phyloP scores from a whole-genome alignment of 1,140 invertebrate species.

The Venturia canescens region DNA sequence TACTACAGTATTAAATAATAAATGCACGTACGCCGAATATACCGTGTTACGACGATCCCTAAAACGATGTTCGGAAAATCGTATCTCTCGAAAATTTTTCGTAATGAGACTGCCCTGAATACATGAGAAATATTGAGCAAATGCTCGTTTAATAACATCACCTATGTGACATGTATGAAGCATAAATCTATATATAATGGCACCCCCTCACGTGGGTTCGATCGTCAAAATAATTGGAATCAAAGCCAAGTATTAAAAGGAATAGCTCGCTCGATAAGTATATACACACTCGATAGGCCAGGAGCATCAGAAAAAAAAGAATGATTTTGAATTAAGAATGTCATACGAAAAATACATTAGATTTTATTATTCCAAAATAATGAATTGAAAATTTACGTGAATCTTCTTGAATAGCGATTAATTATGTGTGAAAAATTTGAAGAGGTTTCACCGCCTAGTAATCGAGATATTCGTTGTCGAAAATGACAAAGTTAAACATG shows the following conservation, averaged over 20 bases:
- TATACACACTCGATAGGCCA: neutral
- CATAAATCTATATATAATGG: neutral
- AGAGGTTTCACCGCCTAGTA: too few species aligned
- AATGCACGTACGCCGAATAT: conserved; percentile 20
- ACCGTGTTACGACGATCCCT: neutral
- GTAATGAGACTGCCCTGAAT: neutral
- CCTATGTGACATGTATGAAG: neutral
- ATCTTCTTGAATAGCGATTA: too few species aligned
- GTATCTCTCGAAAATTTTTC: neutral
- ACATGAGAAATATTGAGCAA: conserved; percentile 39
- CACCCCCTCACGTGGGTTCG: neutral
- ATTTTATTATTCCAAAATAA: too few species aligned
- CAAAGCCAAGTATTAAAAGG: too few species aligned
- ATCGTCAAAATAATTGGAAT: conserved; percentile 22
- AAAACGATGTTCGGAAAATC: conserved; percentile 7
- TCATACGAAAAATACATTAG: too few species aligned
- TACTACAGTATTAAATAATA: conserved; percentile 24
- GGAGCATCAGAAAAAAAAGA: neutral
- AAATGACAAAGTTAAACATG: too few species aligned
- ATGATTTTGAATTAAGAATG: too few species aligned
- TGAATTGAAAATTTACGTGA: too few species aligned
- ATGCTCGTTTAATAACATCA: conserved; percentile 53
- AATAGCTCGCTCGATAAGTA: too few species aligned
- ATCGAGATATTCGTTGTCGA: too few species aligned
- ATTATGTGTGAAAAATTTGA: too few species aligned